These are phyloP conservation scores for Amorpha juglandis DNA, from an alignment of 2,888 invertebrate genomes.

Conservation along the genomic window DNA sequence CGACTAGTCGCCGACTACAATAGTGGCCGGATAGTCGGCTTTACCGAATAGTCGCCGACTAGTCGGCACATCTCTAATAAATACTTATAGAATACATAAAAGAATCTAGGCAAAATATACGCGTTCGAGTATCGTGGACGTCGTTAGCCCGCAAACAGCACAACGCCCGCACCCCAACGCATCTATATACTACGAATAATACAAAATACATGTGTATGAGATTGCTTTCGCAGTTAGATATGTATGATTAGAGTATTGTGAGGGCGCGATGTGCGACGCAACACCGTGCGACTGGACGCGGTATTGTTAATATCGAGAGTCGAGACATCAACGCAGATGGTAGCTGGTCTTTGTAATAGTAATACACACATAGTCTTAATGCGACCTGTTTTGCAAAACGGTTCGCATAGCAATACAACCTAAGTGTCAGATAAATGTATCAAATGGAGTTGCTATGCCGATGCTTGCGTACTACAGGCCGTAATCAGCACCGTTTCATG, in stretches of 20 bases:
- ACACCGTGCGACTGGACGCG: conserved; percentile 15
- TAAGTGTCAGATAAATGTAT: neutral
- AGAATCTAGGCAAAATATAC: neutral
- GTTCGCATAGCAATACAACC: neutral
- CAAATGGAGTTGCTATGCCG: neutral
- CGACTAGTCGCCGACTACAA: too few species aligned
- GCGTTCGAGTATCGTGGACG: too few species aligned
- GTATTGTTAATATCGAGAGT: neutral
- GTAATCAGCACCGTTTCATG: neutral
- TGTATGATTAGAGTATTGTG: conserved; percentile 70
- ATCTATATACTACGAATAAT: conserved; percentile 54
- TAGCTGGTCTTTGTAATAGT: neutral
- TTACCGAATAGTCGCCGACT: too few species aligned
- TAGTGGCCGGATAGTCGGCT: too few species aligned
- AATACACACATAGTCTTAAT: too few species aligned
- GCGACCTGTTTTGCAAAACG: neutral
- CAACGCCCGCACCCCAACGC: conserved; percentile 16
- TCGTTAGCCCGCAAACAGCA: neutral
- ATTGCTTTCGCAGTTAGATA: conserved; percentile 79
- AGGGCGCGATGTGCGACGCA: conserved; percentile 34
- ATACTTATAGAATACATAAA: neutral
- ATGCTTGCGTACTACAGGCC: too few species aligned
- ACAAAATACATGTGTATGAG: conserved; percentile 71
- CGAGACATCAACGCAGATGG: neutral
- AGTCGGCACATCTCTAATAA: too few species aligned